phyloP scores from a whole-genome alignment of 2,888 invertebrate genomes.

The Proisotoma minuta region DNA sequence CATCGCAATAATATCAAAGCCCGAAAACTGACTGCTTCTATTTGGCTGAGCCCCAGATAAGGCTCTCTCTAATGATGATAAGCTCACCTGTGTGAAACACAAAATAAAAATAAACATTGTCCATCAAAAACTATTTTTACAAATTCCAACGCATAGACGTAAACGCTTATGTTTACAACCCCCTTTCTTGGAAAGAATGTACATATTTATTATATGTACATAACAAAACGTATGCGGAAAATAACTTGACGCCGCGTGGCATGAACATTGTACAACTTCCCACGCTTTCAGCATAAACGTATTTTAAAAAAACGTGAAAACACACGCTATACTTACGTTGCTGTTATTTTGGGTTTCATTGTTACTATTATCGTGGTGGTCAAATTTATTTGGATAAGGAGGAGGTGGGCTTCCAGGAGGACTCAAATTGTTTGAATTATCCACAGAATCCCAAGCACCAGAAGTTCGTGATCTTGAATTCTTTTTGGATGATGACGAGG shows the following conservation, averaged over 20 bases:
- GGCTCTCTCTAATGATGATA: background rate
- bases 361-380: conserved; percentile 27
- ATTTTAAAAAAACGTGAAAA: background rate
- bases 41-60: conserved; percentile 30
- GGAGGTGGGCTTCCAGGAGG: conserved; percentile 86
- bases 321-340: conserved; percentile 19
- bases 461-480: conserved; percentile 43
- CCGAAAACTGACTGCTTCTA: conserved; percentile 31
- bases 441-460: conserved; percentile 52
- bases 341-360: conserved; percentile 30
- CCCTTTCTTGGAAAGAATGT: background rate
- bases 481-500: conserved; percentile 33
- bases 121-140: background rate
- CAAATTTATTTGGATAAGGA: conserved; percentile 59
- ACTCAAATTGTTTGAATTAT: conserved; percentile 55
- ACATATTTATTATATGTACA: background rate
- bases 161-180: too few relatives aligned
- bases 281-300: too few relatives aligned
- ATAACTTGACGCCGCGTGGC: too few relatives aligned
- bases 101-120: too few relatives aligned
- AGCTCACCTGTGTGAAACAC: conserved; percentile 33
- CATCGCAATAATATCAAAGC: conserved; percentile 58
- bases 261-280: too few relatives aligned
- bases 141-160: too few relatives aligned
- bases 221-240: too few relatives aligned